Conservation (phyloP, 2,797 vertebrate genomes). For the Melopsittacus undulatus region DNA sequence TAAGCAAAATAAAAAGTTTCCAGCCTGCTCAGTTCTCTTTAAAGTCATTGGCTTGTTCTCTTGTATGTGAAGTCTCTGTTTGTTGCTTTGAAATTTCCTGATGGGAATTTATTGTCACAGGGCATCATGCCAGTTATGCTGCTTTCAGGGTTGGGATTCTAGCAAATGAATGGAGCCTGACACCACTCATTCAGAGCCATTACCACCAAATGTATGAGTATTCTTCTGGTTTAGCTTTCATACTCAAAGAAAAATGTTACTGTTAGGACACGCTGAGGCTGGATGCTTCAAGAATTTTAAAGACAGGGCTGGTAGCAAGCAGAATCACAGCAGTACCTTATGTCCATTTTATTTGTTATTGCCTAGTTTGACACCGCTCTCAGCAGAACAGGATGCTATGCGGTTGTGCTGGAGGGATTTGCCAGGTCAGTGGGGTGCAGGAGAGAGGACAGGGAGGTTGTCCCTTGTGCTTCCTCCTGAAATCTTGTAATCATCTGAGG, state of each 20-base stretch:
- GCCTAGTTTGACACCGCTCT: neutral
- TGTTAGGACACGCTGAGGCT: neutral
- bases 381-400: neutral
- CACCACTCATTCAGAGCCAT: neutral
- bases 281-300: neutral
- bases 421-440: neutral
- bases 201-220: neutral
- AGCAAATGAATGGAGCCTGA: neutral
- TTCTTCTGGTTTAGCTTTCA: neutral
- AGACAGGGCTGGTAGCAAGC: neutral
- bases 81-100: neutral
- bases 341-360: neutral
- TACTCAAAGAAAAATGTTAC: neutral
- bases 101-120: neutral
- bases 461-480: neutral
- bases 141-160: neutral
- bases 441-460: neutral
- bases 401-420: neutral
- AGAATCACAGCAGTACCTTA: constrained; percentile 7
- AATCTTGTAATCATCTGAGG: neutral
- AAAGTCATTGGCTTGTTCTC: neutral
- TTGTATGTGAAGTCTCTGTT: neutral
- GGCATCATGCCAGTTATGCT: neutral
- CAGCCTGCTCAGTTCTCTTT: neutral
- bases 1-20: constrained; percentile 27